Conservation (phyloP, 2,888 invertebrate species). For the Microctonus hyperodae region DNA sequence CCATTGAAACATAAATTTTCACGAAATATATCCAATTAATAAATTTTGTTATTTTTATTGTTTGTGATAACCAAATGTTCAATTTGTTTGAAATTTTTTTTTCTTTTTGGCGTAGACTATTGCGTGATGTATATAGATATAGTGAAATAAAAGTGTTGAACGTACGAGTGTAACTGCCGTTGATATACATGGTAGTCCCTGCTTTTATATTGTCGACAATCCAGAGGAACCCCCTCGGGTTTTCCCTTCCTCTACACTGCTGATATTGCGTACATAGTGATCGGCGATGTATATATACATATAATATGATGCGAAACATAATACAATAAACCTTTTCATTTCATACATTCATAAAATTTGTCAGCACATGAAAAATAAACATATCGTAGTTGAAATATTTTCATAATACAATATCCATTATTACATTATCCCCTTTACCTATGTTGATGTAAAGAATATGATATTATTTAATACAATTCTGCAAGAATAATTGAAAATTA, state of each 20-base stretch:
- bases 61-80: background rate
- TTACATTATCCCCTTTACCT: too few species aligned
- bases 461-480: too few species aligned
- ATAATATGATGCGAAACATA: too few species aligned
- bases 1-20: background rate
- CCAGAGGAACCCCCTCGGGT: background rate
- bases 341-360: too few species aligned
- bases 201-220: conserved; percentile 4
- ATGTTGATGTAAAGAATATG: too few species aligned
- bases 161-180: background rate
- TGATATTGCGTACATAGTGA: background rate
- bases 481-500: too few species aligned
- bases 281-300: background rate
- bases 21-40: background rate
- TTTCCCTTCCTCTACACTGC: background rate
- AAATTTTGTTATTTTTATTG: background rate
- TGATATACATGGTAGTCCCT: background rate
- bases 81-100: background rate
- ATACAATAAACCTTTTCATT: too few species aligned
- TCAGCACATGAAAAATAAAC: too few species aligned
- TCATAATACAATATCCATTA: too few species aligned
- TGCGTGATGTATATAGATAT: background rate
- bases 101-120: background rate
- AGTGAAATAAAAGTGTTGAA: background rate
- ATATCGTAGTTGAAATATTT: too few species aligned